Conservation (phyloP, 2,888 invertebrate species). For the Stenodera caucasica region DNA sequence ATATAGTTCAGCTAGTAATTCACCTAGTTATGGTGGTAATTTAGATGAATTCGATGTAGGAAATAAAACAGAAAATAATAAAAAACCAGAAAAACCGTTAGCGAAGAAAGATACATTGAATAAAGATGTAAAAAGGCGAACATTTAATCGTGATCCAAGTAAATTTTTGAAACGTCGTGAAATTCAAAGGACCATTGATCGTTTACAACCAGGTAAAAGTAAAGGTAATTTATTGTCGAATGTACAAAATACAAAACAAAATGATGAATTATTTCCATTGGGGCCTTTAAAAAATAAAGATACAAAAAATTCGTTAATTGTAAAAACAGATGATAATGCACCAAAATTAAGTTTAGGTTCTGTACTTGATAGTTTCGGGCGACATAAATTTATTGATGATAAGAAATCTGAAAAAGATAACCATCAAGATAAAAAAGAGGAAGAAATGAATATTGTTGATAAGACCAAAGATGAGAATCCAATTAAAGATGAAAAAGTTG, state of each 20-base stretch:
- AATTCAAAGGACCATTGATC: conserved; percentile 79
- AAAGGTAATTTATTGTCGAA: conserved; percentile 83
- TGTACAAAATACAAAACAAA: conserved; percentile 61
- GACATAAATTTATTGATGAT: conserved; percentile 66
- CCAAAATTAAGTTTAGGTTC: conserved; percentile 85
- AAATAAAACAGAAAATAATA: conserved; percentile 45
- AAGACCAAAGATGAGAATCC: conserved; percentile 45
- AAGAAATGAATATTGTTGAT: conserved; percentile 33
- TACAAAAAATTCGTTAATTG: conserved; percentile 60
- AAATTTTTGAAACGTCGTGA: conserved; percentile 63
- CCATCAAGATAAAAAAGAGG: conserved; percentile 32
- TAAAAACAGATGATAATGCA: conserved; percentile 68
- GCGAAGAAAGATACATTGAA: conserved; percentile 50
- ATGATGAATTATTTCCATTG: conserved; percentile 62
- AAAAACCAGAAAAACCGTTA: conserved; percentile 54
- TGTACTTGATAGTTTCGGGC: conserved; percentile 75
- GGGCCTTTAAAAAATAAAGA: conserved; percentile 64
- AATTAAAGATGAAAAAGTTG: conserved; percentile 39
- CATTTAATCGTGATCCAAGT: conserved; percentile 50
- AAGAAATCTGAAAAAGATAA: conserved; percentile 53
- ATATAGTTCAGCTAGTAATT: conserved; percentile 78
- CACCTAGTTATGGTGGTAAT: conserved; percentile 60
- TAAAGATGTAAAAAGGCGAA: conserved; percentile 59
- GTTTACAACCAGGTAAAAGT: conserved; percentile 83
- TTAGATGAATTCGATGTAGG: conserved; percentile 62